Base-by-base conservation (phyloP, 2,888 invertebrate genomes). In the Philereme transversata region DNA sequence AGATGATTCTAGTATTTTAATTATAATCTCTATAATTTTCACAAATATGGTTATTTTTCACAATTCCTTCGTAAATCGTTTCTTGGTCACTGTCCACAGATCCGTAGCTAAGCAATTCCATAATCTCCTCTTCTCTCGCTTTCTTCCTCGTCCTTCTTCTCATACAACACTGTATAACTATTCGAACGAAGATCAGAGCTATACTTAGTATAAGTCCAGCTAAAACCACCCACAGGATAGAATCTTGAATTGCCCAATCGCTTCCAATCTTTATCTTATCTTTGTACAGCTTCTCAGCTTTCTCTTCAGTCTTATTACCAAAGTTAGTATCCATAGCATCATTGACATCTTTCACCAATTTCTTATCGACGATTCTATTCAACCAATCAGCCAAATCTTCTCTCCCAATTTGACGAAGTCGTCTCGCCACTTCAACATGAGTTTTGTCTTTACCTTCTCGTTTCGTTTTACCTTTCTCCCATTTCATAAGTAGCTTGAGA, bases 301-400 rank as follows among this genome's bases (percentile, higher is more conserved):
- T 55, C 44, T 60, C 40, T 8, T 6, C 57, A 35, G 68, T 62
- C 10, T 59, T 41, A 11, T 71, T 60, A 45, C 45, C 61, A 56
- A 69, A 74, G 34, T 62, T 64, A 22, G 76, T 71, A 57, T 75
- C 68, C 34, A 83, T 53, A 40, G 83, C 68, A 4, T 82, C 76
- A 62, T 88, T 83, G 5, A 93, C 76, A 68, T 94, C 93, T 57
- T 85, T 78, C 4, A 92, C 88, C 36, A 95, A 76, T 67, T 94
- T 86, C 45, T 89, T 84, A 73, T 94, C 95, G 0, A 94, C 92
- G 0, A 92, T 89, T 62, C 82, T 88, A 6, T 94, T 93, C 0
- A 95, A 75, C 95, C 95, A 95, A 68, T 94, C 91, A 0, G 95
- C 94, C 53, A 95, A 77, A 64, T 94, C 93, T 0, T 67, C 63